These are phyloP conservation scores for Cheilosia variabilis DNA, from an alignment of 2,888 invertebrate species.

Conservation along the genomic window DNA sequence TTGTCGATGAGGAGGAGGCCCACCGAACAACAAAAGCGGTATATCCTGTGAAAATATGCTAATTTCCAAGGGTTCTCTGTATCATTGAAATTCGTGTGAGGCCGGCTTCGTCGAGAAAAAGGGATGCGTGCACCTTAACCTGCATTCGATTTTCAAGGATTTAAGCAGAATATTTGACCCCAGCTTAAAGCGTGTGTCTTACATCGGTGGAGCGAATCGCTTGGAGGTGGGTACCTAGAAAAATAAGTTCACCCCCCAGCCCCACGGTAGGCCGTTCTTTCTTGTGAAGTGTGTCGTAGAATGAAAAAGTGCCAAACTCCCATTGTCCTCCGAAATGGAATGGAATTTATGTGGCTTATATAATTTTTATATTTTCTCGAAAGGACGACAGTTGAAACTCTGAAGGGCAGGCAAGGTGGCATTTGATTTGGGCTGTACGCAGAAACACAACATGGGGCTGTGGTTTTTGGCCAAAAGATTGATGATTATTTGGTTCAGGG, in stretches of 20 bases:
- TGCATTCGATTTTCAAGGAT: conserved; percentile 62
- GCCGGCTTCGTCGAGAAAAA: conserved; percentile 33
- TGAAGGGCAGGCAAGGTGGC: neutral
- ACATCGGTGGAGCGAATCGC: conserved; percentile 31
- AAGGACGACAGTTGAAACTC: neutral
- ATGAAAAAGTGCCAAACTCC: conserved; percentile 23
- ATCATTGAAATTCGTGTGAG: conserved; percentile 46
- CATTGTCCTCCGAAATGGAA: conserved; percentile 63
- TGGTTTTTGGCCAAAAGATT: conserved; percentile 65
- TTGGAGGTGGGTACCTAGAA: conserved; percentile 43
- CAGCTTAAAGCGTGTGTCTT: conserved; percentile 1
- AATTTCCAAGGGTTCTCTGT: conserved; percentile 53
- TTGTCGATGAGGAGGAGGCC: conserved; percentile 22
- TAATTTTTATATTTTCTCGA: conserved; percentile 67
- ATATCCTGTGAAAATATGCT: conserved; percentile 57
- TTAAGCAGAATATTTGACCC: conserved; percentile 14
- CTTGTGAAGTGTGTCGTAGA: conserved; percentile 29
- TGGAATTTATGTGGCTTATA: conserved; percentile 70
- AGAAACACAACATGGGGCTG: conserved; percentile 33
- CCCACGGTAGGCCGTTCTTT: neutral
- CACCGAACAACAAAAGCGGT: conserved; percentile 11
- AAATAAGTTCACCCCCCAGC: neutral
- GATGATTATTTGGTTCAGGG: conserved; percentile 71
- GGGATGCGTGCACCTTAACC: conserved; percentile 60
- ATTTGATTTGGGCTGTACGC: conserved; percentile 32